Evolutionary conservation across 1,140 invertebrate species (phyloP), one percentile per base, ranked within the genome.

Genomic region (Contarinia nasturtii): DNA sequence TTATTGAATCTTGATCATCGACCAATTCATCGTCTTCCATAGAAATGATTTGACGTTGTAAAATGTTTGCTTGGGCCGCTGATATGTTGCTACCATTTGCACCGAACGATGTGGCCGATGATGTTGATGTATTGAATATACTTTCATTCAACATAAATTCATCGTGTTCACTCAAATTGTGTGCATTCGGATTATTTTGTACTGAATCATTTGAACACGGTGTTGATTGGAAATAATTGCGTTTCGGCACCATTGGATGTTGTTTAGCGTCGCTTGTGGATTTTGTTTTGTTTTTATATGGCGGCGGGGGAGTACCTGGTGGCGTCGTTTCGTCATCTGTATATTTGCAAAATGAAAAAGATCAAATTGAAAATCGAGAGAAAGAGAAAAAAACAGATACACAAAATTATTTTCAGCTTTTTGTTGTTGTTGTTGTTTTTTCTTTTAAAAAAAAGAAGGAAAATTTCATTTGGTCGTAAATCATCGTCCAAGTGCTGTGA

Each of bases 21-120:
- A 82, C 87, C 50, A 86, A 80, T 55, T 92, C 88, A 58, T 93
- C 89, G 60, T 93, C 89, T 63, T 95, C 90, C 84, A 92, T 92
- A 19, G 85, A 87, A 55, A 92, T 88, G 44, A 94, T 92, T 33
- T 80, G 75, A 55, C 78, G 72, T 55, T 86, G 81, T 50, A 71
- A 67, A 44, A 58, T 53, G 47, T 47, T 56, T 7, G 27, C 27
- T 41, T 45, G 46, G 27, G 36, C 46, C 47, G 43, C 48, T 3
- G 27, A 27, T 27, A 27, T 27, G 27, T 27, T 27, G 10, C 27
- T 34, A 34, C 11, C 7, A 48, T 41, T 33, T 19, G 45, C 27
- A 27, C 27, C 27, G 27, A 5, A 27, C 27, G 27, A 27, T 27
- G 27, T 10, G 10, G 27, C 27, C 27, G 27, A 27, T 10, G 27